These are phyloP conservation scores for Pituophis catenifer DNA, from an alignment of 2,113 vertebrate genomes.

Conservation along the genomic window DNA sequence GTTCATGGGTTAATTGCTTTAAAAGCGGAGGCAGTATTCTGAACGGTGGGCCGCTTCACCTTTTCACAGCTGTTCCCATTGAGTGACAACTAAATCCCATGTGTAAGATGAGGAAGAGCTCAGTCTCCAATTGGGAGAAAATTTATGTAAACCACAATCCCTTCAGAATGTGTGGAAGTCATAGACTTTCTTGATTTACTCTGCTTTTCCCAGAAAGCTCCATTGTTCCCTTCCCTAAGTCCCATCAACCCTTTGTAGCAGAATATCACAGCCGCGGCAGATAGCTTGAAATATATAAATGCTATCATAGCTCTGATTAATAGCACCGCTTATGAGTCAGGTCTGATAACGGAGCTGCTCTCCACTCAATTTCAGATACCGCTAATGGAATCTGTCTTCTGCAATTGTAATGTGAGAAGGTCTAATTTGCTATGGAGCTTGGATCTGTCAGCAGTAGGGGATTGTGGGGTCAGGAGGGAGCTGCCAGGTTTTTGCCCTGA, in stretches of 20 bases:
- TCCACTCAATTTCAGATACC: conserved; percentile 99
- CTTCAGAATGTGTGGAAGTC: conserved; percentile 92
- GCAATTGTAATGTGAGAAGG: conserved; percentile 99
- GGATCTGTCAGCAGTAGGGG: conserved; percentile 99
- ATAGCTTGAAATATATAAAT: conserved; percentile 99
- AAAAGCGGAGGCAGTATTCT: conserved; percentile 90
- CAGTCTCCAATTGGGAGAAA: conserved; percentile 92
- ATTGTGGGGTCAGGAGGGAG: conserved; percentile 99
- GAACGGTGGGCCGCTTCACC: conserved; percentile 91
- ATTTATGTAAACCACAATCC: conserved; percentile 90
- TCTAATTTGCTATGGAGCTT: conserved; percentile 99
- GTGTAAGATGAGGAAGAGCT: conserved; percentile 91
- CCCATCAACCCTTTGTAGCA: conserved; percentile 99
- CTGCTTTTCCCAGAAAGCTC: conserved; percentile 99
- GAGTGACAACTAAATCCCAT: conserved; percentile 98
- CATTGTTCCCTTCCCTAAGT: conserved; percentile 99
- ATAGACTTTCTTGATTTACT: conserved; percentile 98
- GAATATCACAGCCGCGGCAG: conserved; percentile 99
- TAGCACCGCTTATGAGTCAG: conserved; percentile 99
- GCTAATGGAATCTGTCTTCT: conserved; percentile 99
- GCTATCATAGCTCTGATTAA: conserved; percentile 99
- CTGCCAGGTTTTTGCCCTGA: conserved; percentile 99
- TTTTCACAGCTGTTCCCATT: conserved; percentile 91
- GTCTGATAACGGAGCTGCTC: conserved; percentile 99
- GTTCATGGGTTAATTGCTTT: conserved; percentile 97